Conservation (phyloP, 2,797 vertebrate species). For the Huso huso region DNA sequence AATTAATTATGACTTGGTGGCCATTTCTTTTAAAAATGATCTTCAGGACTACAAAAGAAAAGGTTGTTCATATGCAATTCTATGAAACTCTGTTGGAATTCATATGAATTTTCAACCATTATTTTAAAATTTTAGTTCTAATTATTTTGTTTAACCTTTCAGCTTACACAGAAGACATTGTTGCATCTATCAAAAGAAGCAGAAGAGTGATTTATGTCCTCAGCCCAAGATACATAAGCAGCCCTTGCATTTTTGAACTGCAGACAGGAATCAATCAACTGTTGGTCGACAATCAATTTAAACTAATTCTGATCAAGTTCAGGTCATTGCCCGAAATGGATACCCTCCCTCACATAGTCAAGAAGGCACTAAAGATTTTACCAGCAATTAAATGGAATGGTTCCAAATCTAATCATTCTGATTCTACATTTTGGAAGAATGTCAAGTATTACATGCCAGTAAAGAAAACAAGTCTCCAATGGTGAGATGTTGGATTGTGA, state of each 20-base stretch:
- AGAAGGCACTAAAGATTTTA: slow-evolving; percentile 67
- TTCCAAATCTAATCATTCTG: slow-evolving; percentile 30
- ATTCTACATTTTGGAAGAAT: slow-evolving; percentile 67
- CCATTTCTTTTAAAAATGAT: background rate
- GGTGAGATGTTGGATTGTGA: too few relatives aligned
- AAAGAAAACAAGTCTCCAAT: too few relatives aligned
- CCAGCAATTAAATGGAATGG: slow-evolving; percentile 62
- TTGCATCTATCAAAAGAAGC: slow-evolving; percentile 66
- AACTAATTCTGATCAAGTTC: slow-evolving; percentile 70
- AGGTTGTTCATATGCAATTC: background rate
- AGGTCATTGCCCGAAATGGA: slow-evolving; percentile 47
- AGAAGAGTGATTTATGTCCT: slow-evolving; percentile 71
- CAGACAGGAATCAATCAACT: slow-evolving; percentile 71
- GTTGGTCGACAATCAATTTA: slow-evolving; percentile 56
- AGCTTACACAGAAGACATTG: slow-evolving; percentile 78
- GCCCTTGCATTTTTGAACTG: slow-evolving; percentile 67
- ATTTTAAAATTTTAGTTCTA: too few relatives aligned
- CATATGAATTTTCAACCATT: too few relatives aligned
- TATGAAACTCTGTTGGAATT: too few relatives aligned
- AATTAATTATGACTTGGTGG: background rate
- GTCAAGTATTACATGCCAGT: slow-evolving; percentile 65
- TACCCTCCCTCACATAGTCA: slow-evolving; percentile 59
- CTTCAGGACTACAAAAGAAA: background rate
- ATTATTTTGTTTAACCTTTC: slow-evolving; percentile 18
- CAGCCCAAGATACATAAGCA: slow-evolving; percentile 63